Conservation (phyloP, 2,113 vertebrate species). For the Pardalotus punctatus region DNA sequence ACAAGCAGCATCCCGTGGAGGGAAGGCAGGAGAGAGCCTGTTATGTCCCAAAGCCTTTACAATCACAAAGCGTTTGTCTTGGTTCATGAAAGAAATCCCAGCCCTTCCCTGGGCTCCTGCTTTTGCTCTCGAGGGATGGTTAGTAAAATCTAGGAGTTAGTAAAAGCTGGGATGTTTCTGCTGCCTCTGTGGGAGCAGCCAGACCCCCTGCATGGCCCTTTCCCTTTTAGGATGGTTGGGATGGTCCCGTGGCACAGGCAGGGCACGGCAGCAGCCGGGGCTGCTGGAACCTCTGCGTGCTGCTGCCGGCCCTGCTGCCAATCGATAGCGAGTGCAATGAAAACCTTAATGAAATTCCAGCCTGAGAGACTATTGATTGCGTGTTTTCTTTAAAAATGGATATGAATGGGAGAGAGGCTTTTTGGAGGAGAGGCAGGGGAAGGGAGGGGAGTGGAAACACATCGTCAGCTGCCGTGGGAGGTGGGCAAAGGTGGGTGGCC, state of each 20-base stretch:
- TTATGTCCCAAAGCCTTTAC: background rate
- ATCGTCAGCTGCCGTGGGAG: fast-evolving
- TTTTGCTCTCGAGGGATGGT: background rate
- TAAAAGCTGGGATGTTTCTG: background rate
- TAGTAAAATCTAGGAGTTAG: background rate
- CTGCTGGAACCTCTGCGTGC: fast-evolving
- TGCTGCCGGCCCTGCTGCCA: background rate
- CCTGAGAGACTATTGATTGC: slow-evolving; percentile 51
- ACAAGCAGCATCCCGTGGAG: background rate
- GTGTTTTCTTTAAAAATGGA: slow-evolving; percentile 40
- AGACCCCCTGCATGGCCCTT: background rate
- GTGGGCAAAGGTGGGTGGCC: too few relatives aligned
- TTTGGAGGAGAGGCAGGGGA: background rate
- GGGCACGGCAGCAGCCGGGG: background rate
- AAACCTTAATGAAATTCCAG: slow-evolving; percentile 64
- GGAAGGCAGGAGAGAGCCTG: background rate
- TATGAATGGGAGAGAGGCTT: slow-evolving; percentile 53
- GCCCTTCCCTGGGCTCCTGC: background rate
- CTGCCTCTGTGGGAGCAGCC: background rate
- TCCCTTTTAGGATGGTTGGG: fast-evolving
- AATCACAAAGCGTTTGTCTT: background rate
- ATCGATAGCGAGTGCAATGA: slow-evolving; percentile 34
- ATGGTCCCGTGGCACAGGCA: background rate
- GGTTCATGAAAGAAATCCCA: background rate
- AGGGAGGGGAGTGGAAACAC: background rate